Conservation (phyloP, 1,140 invertebrate species). For the Hylaeus anthracinus region DNA sequence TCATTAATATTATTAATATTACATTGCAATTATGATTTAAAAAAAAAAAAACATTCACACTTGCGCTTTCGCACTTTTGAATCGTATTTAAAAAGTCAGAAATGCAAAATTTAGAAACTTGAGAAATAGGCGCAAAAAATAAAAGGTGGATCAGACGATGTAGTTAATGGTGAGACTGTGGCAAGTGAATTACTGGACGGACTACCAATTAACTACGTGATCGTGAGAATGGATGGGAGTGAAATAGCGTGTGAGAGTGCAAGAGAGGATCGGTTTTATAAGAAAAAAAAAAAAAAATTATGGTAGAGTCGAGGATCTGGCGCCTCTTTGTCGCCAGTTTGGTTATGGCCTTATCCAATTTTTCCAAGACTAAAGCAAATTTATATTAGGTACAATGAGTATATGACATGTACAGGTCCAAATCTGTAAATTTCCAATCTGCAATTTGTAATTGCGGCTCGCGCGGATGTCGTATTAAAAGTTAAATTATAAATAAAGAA, state of each 20-base stretch:
- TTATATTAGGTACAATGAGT: conserved; percentile 80
- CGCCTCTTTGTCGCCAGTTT: conserved; percentile 78
- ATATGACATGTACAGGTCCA: conserved; percentile 76
- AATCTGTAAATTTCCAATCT: conserved; percentile 77
- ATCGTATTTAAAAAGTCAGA: conserved; percentile 55
- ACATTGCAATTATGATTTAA: conserved; percentile 63
- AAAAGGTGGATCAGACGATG: conserved; percentile 49
- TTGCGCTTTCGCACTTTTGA: conserved; percentile 68
- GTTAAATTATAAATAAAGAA: conserved; percentile 62
- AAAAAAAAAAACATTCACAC: conserved; percentile 58
- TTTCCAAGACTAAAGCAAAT: conserved; percentile 80
- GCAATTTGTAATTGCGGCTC: conserved; percentile 76
- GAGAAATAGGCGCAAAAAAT: conserved; percentile 52
- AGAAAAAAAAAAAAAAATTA: conserved; percentile 70
- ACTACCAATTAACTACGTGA: conserved; percentile 63
- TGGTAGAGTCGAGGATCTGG: conserved; percentile 75
- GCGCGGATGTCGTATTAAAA: conserved; percentile 70
- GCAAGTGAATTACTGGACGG: conserved; percentile 47
- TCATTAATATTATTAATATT: conserved; percentile 64
- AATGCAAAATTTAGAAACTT: conserved; percentile 56
- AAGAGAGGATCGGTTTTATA: conserved; percentile 72
- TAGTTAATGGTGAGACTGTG: conserved; percentile 64
- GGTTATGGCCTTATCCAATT: conserved; percentile 82
- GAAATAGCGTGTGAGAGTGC: conserved; percentile 63
- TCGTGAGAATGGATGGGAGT: conserved; percentile 63